phyloP scores from a whole-genome alignment of 2,888 invertebrate species.

The Hirtodrosophila histrioides region DNA sequence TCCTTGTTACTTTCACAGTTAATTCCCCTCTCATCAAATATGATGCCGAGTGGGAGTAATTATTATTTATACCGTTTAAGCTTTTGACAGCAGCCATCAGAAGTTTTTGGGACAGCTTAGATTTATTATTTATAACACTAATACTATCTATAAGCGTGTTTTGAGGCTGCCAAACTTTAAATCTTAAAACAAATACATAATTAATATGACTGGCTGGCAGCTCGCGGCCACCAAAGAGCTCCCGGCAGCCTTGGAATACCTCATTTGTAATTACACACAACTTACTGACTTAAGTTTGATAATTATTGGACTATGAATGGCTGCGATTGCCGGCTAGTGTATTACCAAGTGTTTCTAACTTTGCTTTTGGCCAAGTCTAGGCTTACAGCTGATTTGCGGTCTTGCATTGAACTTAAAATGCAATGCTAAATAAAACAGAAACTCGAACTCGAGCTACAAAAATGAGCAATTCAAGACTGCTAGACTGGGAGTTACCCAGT shows the following conservation, averaged over 20 bases:
- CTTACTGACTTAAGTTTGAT: constrained; percentile 43
- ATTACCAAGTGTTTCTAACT: constrained; percentile 13
- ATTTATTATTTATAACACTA: constrained; percentile 61
- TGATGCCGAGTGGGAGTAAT: background rate
- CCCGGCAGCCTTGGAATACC: constrained; percentile 44
- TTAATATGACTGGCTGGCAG: constrained; percentile 38
- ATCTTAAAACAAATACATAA: constrained; percentile 51
- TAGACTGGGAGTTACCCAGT: background rate
- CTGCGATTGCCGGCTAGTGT: constrained; percentile 20
- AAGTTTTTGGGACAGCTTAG: constrained; percentile 23
- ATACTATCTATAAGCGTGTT: constrained; percentile 9
- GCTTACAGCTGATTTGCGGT: constrained; percentile 31
- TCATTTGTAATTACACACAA: constrained; percentile 55
- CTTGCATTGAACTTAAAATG: constrained; percentile 67
- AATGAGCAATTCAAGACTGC: background rate
- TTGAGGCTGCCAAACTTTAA: constrained; percentile 30
- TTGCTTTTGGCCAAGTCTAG: constrained; percentile 21
- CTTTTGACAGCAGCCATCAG: constrained; percentile 23
- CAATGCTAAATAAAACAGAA: constrained; percentile 5
- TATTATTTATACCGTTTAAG: constrained; percentile 1
- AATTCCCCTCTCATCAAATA: background rate
- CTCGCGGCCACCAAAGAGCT: background rate
- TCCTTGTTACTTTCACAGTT: too few species aligned
- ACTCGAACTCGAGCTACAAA: constrained; percentile 31
- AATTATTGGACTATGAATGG: constrained; percentile 69